Evolutionary conservation across 2,113 vertebrate genomes (phyloP), one percentile per base, ranked within the genome.

Genomic region (Atlantisia rogersi): DNA sequence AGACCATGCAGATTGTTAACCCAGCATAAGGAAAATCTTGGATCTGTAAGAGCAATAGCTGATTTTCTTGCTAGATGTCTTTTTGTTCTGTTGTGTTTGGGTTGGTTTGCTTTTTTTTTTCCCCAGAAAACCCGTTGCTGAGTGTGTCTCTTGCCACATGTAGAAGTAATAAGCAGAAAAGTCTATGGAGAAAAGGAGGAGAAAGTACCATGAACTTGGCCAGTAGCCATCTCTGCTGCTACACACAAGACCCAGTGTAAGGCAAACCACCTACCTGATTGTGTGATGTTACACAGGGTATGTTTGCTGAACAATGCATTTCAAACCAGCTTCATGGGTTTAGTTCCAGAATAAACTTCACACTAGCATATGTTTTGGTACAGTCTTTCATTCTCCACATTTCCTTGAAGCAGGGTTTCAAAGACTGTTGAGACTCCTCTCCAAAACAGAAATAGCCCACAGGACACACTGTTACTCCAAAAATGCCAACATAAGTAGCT

Each of bases 311-410:
- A 53, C 22, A 60, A 26, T 17, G 32, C 6, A 31, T 81, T 87
- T 89, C 52, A 78, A 59, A 94, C 53, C 7, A 74, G 21, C 85
- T 79, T n/a, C 26, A 46, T 9, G 13, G 42, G 4, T 60, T 87
- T 53, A 82, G 53, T 46, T 82, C 25, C 55, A 86, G 80, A 56
- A 62, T 71, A 64, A 80, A 17, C 9, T 52, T 69, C 12, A 53
- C 42, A 56, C 15, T 59, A 63, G 21, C 2, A 1, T 37, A 40
- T 67, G 46, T 80, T 90, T 69, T 69, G 25, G 17, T 71, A 92
- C 1, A 0, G 22, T 53, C 2, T 59, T 78, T 78, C 64, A 64
- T n/a, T 14, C 10, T 24, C 20, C 15, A 3, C 0, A 0, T 65
- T 88, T 83, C 11, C 55, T 37, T 53, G 40, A 65, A 69, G 52